Base-by-base conservation (phyloP, 30 jellyfish, hydroid and myxozoan species). In the Cassiopea andromeda region DNA sequence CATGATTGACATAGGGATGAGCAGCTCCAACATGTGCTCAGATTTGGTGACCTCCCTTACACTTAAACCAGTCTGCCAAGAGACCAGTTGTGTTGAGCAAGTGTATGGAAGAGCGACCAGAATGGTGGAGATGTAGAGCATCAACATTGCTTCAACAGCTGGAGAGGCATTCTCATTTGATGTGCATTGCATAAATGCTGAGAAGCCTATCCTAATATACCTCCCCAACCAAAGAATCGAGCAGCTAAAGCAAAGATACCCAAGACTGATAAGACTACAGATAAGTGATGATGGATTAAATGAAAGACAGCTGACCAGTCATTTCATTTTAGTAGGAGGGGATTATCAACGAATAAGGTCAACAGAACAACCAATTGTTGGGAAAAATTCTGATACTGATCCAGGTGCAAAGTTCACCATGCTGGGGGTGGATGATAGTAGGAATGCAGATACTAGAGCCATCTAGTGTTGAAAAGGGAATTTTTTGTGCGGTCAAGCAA, bases 391-490 rank as follows among this genome's bases (percentile, higher is more conserved):
- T 27, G 38, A 27, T 27, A 27, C 38, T 27, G 38, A 27, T 27
- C 38, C 38, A 27, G 38, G 38, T 27, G 94, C 90, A 8, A 91
- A 87, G 78, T 78, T 87, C 58, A 87, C 94, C 15, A 87, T 87
- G 91, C 73, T 90, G 13, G 0, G 93, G 97, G 49, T 90, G 97
- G 97, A 82, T 82, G 82, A 67, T 90, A 75, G 44, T 60, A 60
- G 93, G 93, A 58, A 82, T 81, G 73, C 77, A 67, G 69, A 46
- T 69, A 19, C 50, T 66, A 46, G 82, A 59, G 44, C 44, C 77
- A 48, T 45, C 69, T 17, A 85, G 17, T 74, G 75, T 43, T 17
- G 94, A 73, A 78, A 75, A 77, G 89, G 84, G 90, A 54, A 0
- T 74, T 75, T 84, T 87, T 87, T 75, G 60, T 77, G 75, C 76